Conservation (phyloP, 2,888 invertebrate genomes). For the Tineola bisselliella region DNA sequence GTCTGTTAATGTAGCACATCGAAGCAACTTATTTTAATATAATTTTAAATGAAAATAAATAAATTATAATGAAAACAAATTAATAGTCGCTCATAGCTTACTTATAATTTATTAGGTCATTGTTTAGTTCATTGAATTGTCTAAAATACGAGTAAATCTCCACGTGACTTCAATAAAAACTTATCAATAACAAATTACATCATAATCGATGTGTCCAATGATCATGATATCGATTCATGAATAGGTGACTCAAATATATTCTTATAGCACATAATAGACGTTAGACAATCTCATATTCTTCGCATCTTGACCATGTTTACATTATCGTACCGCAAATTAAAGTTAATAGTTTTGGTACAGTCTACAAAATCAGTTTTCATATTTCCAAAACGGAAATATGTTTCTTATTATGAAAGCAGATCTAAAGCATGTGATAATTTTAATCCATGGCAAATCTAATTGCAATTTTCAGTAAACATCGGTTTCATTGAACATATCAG, state of each 20-base stretch:
- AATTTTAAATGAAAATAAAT: too few relatives aligned
- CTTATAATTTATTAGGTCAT: not conserved
- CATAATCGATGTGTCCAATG: not conserved
- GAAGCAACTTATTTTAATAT: too few relatives aligned
- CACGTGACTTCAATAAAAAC: not conserved
- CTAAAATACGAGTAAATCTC: not conserved
- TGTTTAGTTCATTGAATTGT: not conserved
- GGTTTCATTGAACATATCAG: not conserved
- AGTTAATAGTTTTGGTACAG: conserved; percentile 12
- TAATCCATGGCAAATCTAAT: not conserved
- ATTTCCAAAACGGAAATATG: not conserved
- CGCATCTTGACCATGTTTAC: conserved; percentile 9
- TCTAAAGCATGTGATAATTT: not conserved
- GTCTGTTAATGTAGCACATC: too few relatives aligned
- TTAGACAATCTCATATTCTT: not conserved
- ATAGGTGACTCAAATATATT: not conserved
- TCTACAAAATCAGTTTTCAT: not conserved
- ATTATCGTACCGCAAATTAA: conserved; percentile 8
- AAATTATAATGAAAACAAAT: too few relatives aligned
- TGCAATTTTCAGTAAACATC: not conserved
- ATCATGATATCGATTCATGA: not conserved
- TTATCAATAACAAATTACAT: not conserved
- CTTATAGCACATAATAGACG: not conserved
- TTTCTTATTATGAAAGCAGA: not conserved
- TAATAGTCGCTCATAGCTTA: too few relatives aligned